A percentile compares a stretch with the other conserved stretches of the same genome.
Evolutionary conservation across 2,797 vertebrate species (phyloP).

Genomic region (Sparidentex hasta): DNA sequence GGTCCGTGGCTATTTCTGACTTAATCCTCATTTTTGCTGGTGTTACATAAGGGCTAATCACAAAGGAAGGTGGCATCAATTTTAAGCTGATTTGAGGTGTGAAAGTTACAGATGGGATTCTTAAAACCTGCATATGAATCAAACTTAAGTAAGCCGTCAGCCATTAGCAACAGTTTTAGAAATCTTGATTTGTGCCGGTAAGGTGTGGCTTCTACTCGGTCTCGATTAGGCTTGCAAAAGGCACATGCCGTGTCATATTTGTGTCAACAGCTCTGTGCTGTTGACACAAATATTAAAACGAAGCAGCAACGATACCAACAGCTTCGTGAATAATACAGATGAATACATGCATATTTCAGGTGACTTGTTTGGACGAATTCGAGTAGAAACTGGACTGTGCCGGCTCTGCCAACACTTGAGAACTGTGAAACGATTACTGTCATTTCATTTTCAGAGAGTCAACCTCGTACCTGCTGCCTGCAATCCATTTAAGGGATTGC

Average conservation of each 20-base stretch:
- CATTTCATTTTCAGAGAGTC: constrained; percentile 34
- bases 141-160: too few relatives aligned
- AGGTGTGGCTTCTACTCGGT: neutral
- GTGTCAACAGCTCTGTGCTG: neutral
- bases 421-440: constrained; percentile 35
- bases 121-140: too few relatives aligned
- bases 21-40: too few relatives aligned
- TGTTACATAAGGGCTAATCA: too few relatives aligned
- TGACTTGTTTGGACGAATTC: constrained; percentile 3
- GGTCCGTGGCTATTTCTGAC: too few relatives aligned
- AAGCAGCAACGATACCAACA: neutral
- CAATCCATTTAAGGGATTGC: constrained; percentile 25
- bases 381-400: constrained; percentile 10
- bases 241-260: neutral
- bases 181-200: neutral
- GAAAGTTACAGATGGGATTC: too few relatives aligned
- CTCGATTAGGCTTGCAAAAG: constrained; percentile 6
- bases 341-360: constrained; percentile 10
- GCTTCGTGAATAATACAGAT: neutral
- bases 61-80: too few relatives aligned
- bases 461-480: constrained; percentile 19
- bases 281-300: too few relatives aligned
- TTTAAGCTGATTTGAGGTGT: too few relatives aligned
- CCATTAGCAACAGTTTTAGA: too few relatives aligned
- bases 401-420: constrained; percentile 7